Evolutionary conservation across 2,113 vertebrate species (phyloP), one percentile per base, ranked within the genome.

Genomic region (Epinephelus lanceolatus): DNA sequence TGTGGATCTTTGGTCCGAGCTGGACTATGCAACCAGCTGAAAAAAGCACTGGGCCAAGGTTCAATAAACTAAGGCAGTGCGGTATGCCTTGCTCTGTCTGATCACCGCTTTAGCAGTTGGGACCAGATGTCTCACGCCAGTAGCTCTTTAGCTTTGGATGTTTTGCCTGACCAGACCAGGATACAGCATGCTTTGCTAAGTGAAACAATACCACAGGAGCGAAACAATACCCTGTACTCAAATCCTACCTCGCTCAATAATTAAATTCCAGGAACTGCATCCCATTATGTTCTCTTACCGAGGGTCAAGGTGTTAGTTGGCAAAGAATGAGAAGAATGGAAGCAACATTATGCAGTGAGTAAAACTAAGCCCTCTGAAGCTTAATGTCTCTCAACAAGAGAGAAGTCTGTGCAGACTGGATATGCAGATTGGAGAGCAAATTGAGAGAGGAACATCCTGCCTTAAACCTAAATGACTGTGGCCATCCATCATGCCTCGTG

Each of bases 391-490:
- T 83, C 66, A 79, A 67, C 25, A 15, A 65, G 59, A 81, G 68
- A 73, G 59, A 61, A 71, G 67, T 25, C 76, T 14, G 73, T 14
- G 55, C 49, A 1, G 70, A 40, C 84, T 65, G 87, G 78, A 86
- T 89, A 90, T 89, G 92, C 90, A 92, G 91, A 93, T 90, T 84
- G 80, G 88, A 71, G 80, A 82, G 84, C 68, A 92, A 91, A 93
- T 94, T 88, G 92, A 92, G 90, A 93, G 91, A 88, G 81, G 91
- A 90, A 84, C 81, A 77, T 90, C 80, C 78, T 14, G 85, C 84
- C 88, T 91, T 86, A 87, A 87, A 89, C 77, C 86, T 49, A 82
- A 87, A 85, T 90, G 93, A 92, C 90, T 77, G 27, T 21, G 6
- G 60, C 89, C 88, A 92, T 94, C 89, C 88, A 94, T 94, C 93